phyloP scores from a whole-genome alignment of 2,888 invertebrate genomes.

The Hyposoter dolosus region DNA sequence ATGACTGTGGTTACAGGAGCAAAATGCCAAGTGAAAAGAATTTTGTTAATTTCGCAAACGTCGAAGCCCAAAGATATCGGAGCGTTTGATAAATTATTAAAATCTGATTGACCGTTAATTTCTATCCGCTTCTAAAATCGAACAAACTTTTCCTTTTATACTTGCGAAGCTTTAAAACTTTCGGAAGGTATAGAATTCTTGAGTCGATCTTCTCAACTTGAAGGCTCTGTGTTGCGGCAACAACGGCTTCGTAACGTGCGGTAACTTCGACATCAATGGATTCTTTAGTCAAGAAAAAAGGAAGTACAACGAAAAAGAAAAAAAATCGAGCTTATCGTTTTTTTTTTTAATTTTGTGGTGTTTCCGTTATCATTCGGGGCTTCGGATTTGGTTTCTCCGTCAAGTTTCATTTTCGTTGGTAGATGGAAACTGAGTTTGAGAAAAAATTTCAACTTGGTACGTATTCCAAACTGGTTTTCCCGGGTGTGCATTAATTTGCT shows the following conservation, averaged over 20 bases:
- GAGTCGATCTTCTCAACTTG: not conserved
- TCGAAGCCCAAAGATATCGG: not conserved
- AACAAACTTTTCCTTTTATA: not conserved
- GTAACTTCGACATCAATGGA: not conserved
- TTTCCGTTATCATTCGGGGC: not conserved
- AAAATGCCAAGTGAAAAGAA: not conserved
- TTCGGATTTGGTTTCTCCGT: not conserved
- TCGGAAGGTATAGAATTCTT: not conserved
- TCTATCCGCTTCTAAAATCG: not conserved
- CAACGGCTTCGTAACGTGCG: not conserved
- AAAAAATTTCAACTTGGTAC: not conserved
- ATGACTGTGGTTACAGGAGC: not conserved
- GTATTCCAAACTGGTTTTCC: not conserved
- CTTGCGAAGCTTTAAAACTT: not conserved
- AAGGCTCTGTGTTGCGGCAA: not conserved
- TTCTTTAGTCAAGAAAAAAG: not conserved
- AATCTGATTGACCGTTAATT: not conserved
- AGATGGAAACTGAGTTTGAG: not conserved
- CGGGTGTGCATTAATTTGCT: constrained; percentile 21
- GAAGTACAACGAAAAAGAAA: not conserved
- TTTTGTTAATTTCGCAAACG: not conserved
- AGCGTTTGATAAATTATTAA: not conserved
- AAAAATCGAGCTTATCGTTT: not conserved
- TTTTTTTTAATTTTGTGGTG: not conserved
- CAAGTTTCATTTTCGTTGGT: too few species aligned